Base-by-base conservation (phyloP, 2,888 invertebrate species). In the Leucophenga montana region DNA sequence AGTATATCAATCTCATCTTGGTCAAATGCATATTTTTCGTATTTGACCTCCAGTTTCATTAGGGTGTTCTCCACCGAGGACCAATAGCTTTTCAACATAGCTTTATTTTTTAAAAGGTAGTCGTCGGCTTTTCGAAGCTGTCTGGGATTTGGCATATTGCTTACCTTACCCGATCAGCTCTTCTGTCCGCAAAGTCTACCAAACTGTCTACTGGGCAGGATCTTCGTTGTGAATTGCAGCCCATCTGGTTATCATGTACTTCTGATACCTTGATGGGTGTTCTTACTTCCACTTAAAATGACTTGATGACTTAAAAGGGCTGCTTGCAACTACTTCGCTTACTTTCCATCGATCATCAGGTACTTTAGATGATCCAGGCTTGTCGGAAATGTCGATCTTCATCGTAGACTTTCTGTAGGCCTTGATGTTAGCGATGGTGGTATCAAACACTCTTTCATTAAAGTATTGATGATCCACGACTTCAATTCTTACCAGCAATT, bases 111-210 rank as follows among this genome's bases (percentile, higher is more conserved):
- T 27, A 27, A 27, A 3, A 27, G n/a, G 20, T 39, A n/a, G n/a
- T n/a, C n/a, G n/a, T n/a, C n/a, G n/a, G n/a, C n/a, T n/a, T n/a
- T n/a, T n/a, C n/a, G n/a, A n/a, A n/a, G n/a, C 48, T 18, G 46
- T 39, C 64, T 11, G 46, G 1, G 44, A 64, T 16, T 46, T 46
- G 9, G 14, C 18, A 39, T 9, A 64, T 46, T 39, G 46, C 22
- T 18, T 20, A 48, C 64, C 64, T 64, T 46, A 64, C 46, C 22
- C 18, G 33, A 16, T 64, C 9, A n/a, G 22, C 22, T 62, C 44
- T 62, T 44, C 39, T 62, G 4, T 62, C 62, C 44, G 39, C 62
- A n/a, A 62, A 39, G n/a, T 62, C 33, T 39, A 62, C 44, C 44
- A 62, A 14, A 13, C 2, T 39, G 6, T 62, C 44, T 11, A 39